Percentiles rank a stretch among this genome's conserved stretches.
Conservation (phyloP, 2,888 invertebrate genomes). For the Drosophila prolongata region DNA sequence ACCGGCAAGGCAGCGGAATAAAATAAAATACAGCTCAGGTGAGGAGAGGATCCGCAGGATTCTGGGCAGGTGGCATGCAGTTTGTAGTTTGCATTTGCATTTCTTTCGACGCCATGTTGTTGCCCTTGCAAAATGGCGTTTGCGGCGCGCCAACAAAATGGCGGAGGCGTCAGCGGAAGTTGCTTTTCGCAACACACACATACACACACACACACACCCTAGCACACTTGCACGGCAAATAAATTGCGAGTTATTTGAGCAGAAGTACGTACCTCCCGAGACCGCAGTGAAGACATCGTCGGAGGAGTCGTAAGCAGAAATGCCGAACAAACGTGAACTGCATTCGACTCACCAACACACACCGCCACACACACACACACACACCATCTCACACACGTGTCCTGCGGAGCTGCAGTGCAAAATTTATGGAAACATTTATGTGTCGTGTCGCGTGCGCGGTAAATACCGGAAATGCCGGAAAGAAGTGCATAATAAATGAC, state of each 20-base stretch:
- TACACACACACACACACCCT: conserved; percentile 1
- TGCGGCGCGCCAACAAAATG: conserved; percentile 78
- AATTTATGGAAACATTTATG: conserved; percentile 81
- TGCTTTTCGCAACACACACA: conserved; percentile 73
- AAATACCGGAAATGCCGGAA: conserved; percentile 80
- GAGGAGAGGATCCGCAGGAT: conserved; percentile 36
- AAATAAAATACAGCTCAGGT: conserved; percentile 56
- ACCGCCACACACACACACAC: conserved; percentile 6
- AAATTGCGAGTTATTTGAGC: conserved; percentile 79
- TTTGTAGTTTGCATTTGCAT: conserved; percentile 42
- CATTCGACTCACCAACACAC: conserved; percentile 47
- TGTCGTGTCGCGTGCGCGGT: conserved; percentile 81
- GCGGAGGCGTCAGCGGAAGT: conserved; percentile 79
- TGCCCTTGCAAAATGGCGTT: conserved; percentile 76
- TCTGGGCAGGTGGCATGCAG: conserved; percentile 54
- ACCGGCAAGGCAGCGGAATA: conserved; percentile 58
- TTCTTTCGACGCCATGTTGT: conserved; percentile 62
- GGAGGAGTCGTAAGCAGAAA: conserved; percentile 51
- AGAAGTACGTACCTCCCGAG: conserved; percentile 61
- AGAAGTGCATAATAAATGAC: conserved; percentile 80
- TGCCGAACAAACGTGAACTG: conserved; percentile 64
- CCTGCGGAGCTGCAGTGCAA: conserved; percentile 65
- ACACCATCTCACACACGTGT: conserved; percentile 17
- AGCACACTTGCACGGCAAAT: conserved; percentile 50
- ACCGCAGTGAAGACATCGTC: conserved; percentile 67